Evolutionary conservation across 2,113 vertebrate species (phyloP).

Genomic region (Bambusicola thoracicus): DNA sequence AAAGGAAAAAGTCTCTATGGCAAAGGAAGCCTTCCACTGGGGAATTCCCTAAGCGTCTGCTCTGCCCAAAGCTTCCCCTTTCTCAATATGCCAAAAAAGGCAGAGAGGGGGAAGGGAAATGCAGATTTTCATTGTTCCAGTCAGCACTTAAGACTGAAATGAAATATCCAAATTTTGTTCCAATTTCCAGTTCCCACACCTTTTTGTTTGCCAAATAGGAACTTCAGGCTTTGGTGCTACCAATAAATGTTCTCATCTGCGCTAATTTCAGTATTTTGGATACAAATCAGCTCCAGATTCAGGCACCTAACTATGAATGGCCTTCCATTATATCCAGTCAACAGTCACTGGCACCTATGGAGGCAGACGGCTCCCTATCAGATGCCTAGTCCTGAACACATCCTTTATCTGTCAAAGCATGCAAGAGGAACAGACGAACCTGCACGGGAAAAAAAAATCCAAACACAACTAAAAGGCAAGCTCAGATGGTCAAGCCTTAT

Average conservation of each 20-base stretch:
- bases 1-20: slow-evolving; percentile 24
- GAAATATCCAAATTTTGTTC: slow-evolving; percentile 30
- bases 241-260: not conserved
- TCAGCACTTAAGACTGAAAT: not conserved
- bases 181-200: slow-evolving; percentile 3
- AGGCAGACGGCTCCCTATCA: not conserved
- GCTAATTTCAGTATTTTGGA: not conserved
- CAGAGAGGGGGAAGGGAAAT: not conserved
- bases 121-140: slow-evolving; percentile 20
- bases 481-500: not conserved
- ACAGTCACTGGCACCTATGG: not conserved
- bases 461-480: not conserved
- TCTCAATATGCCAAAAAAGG: slow-evolving; percentile 61
- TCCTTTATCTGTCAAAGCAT: not conserved
- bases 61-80: slow-evolving; percentile 54
- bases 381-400: not conserved
- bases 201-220: not conserved
- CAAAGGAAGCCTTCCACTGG: slow-evolving; percentile 41
- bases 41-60: slow-evolving; percentile 63
- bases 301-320: not conserved
- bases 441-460: rapidly evolving
- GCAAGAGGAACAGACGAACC: not conserved
- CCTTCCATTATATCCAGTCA: not conserved
- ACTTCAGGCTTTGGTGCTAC: not conserved
- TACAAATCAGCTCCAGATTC: not conserved